These are phyloP conservation scores for Halcyon leucocephala DNA, from an alignment of 2,797 vertebrate species.

Conservation along the genomic window DNA sequence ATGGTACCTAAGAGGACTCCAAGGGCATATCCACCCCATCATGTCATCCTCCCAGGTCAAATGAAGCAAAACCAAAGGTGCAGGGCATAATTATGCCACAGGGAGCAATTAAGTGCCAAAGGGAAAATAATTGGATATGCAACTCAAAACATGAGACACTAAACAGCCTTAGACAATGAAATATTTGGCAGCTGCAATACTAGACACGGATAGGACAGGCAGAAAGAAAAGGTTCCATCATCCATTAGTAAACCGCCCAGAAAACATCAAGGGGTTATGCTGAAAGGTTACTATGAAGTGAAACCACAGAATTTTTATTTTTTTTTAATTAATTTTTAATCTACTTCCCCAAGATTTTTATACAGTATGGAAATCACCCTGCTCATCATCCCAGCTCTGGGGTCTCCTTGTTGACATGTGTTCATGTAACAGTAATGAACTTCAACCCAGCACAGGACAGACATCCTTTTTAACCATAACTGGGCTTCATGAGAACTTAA, in stretches of 20 bases:
- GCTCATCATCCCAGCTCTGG: neutral
- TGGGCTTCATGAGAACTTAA: neutral
- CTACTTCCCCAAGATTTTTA: neutral
- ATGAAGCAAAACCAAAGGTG: neutral
- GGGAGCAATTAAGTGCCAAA: neutral
- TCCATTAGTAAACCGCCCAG: neutral
- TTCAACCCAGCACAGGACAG: neutral
- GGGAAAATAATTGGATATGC: neutral
- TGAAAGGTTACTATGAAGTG: neutral
- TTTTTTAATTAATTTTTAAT: neutral
- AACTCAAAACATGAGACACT: neutral
- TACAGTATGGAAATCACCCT: neutral
- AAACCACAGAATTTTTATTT: neutral
- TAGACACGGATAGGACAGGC: neutral
- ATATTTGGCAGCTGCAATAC: neutral
- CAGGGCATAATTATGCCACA: fast-evolving
- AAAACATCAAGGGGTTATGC: neutral
- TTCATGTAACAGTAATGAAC: neutral
- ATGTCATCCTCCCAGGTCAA: neutral
- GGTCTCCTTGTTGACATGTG: neutral
- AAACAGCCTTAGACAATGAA: neutral
- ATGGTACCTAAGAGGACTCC: neutral
- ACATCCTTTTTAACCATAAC: neutral
- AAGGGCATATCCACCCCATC: neutral
- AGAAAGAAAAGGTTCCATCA: neutral